Conservation (phyloP, 1,140 invertebrate genomes). For the Drosophila rhopaloa region DNA sequence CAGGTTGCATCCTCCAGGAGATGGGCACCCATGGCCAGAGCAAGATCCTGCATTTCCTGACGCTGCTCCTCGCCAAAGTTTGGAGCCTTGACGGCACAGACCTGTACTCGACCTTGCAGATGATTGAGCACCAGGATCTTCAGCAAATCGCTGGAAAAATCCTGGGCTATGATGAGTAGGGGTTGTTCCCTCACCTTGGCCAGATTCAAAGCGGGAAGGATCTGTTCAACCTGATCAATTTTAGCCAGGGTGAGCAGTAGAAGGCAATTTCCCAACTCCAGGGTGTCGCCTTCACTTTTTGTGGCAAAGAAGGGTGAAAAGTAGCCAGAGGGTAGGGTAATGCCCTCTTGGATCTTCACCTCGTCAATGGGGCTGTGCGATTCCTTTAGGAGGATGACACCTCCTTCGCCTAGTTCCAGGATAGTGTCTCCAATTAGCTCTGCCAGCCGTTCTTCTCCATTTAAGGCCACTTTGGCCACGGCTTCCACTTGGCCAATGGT, state of each 20-base stretch:
- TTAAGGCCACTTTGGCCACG: constrained; percentile 97
- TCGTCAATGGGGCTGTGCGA: constrained; percentile 96
- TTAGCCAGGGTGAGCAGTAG: constrained; percentile 96
- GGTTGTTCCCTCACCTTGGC: constrained; percentile 92
- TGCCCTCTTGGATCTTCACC: constrained; percentile 96
- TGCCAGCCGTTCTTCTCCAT: constrained; percentile 96
- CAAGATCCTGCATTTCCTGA: constrained; percentile 68
- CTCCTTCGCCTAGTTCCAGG: constrained; percentile 92
- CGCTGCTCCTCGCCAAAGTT: constrained; percentile 90
- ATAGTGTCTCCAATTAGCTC: constrained; percentile 96
- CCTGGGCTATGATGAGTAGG: constrained; percentile 91
- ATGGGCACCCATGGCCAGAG: constrained; percentile 53
- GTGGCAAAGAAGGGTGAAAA: constrained; percentile 99
- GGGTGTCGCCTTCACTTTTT: constrained; percentile 93
- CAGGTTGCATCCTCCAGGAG: constrained; percentile 85
- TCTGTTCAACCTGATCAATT: constrained; percentile 94
- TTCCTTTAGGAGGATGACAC: constrained; percentile 98
- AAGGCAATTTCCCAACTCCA: constrained; percentile 93
- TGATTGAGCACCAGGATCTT: constrained; percentile 91
- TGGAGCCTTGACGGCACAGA: constrained; percentile 92
- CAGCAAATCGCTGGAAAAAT: constrained; percentile 92
- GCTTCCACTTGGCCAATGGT: constrained; percentile 98
- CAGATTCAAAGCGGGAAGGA: constrained; percentile 96
- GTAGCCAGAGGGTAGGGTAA: constrained; percentile 98
- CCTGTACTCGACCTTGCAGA: constrained; percentile 88